Evolutionary conservation across 2,113 vertebrate genomes (phyloP).

Genomic region (Perognathus longimembris): DNA sequence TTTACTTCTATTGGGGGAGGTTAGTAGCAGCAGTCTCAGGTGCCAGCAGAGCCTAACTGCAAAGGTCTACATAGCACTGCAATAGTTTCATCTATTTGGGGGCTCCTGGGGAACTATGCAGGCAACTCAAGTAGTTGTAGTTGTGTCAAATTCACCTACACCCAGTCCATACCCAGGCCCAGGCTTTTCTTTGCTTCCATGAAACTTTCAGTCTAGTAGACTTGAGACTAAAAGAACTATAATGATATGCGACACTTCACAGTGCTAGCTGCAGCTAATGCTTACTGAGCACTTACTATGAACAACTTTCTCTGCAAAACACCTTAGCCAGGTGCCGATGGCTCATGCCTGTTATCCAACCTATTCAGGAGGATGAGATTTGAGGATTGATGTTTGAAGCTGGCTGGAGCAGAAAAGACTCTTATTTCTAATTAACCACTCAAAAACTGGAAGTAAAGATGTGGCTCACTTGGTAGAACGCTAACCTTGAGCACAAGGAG

Average conservation of each 20-base stretch:
- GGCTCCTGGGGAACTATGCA: not conserved
- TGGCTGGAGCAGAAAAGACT: too few species aligned
- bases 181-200: not conserved
- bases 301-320: too few species aligned
- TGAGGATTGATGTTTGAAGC: too few species aligned
- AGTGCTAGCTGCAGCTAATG: not conserved
- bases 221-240: not conserved
- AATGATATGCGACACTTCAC: accelerated
- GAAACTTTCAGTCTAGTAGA: not conserved
- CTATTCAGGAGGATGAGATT: too few species aligned
- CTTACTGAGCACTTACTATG: not conserved
- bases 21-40: not conserved
- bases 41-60: not conserved
- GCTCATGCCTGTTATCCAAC: too few species aligned
- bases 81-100: not conserved
- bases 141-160: not conserved
- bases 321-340: too few species aligned
- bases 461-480: too few species aligned
- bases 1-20: not conserved
- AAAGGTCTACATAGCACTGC: not conserved
- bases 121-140: not conserved
- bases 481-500: too few species aligned
- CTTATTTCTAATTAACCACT: too few species aligned
- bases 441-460: too few species aligned
- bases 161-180: too few species aligned